A percentile compares a stretch with the other conserved stretches of the same genome.
These are phyloP conservation scores for Vandiemenella viatica DNA, from an alignment of 2,888 invertebrate genomes.

Conservation along the genomic window DNA sequence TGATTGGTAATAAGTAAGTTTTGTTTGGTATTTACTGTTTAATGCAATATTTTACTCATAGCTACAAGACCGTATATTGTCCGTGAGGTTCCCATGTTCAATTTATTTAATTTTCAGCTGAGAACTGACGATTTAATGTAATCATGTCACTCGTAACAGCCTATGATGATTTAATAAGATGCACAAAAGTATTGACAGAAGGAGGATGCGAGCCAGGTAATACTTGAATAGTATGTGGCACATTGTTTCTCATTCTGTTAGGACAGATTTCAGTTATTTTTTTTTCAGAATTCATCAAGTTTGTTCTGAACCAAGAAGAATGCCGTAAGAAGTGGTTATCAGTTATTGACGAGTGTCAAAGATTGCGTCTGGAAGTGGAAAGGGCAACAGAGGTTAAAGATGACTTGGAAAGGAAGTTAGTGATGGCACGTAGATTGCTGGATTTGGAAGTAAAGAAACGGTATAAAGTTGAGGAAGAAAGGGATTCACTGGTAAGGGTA, in stretches of 20 bases:
- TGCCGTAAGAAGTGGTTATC: constrained; percentile 52
- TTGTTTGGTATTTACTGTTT: too few species aligned
- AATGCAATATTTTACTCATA: too few species aligned
- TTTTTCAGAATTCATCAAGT: constrained; percentile 51
- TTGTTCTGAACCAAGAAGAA: constrained; percentile 56
- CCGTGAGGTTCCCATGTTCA: too few species aligned
- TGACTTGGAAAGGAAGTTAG: constrained; percentile 64
- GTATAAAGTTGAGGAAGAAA: constrained; percentile 52
- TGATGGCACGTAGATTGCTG: constrained; percentile 61
- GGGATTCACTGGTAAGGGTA: constrained; percentile 38
- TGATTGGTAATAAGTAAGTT: too few species aligned
- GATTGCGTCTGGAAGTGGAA: constrained; percentile 54
- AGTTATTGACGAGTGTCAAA: constrained; percentile 53
- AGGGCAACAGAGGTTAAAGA: constrained; percentile 53
- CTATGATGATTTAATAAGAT: background rate
- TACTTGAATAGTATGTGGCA: background rate
- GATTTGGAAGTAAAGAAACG: constrained; percentile 64
- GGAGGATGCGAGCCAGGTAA: background rate
- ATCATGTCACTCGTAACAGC: background rate
- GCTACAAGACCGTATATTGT: too few species aligned
- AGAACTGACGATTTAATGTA: background rate
- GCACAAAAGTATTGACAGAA: background rate
- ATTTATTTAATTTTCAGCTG: too few species aligned
- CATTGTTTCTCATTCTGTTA: too few species aligned
- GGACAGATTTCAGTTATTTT: background rate